Percentiles rank a stretch among this genome's conserved stretches.
Evolutionary conservation across 1,140 invertebrate species (phyloP).

Genomic region (Rhysida immarginata): DNA sequence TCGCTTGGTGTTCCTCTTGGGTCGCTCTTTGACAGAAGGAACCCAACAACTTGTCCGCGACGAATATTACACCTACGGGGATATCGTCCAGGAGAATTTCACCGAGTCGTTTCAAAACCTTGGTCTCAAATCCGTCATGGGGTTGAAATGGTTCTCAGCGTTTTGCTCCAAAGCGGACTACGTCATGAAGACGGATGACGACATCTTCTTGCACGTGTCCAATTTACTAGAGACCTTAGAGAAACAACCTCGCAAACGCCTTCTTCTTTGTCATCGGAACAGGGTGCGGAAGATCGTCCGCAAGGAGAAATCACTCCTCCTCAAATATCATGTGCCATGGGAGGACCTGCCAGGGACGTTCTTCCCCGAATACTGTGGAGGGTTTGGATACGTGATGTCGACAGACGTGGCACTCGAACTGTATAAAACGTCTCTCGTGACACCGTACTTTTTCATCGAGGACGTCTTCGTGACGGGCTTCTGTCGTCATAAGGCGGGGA

Average conservation of each 20-base stretch:
- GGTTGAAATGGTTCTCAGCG: conserved; percentile 26
- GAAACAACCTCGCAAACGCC: conserved; percentile 6
- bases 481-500: conserved; percentile 19
- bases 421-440: conserved; percentile 14
- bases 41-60: conserved; percentile 20
- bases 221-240: conserved; percentile 15
- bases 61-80: conserved; percentile 27
- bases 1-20: conserved; percentile 18
- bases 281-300: conserved; percentile 16
- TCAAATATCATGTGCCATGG: conserved; percentile 16
- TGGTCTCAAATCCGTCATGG: conserved; percentile 30
- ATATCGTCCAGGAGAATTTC: conserved; percentile 31
- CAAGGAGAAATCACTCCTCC: conserved; percentile 7
- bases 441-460: conserved; percentile 23
- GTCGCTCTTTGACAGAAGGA: not conserved
- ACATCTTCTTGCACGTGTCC: conserved; percentile 30
- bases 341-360: conserved; percentile 17
- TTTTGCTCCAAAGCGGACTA: conserved; percentile 25
- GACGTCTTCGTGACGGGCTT: conserved; percentile 26
- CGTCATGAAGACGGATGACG: conserved; percentile 34
- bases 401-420: conserved; percentile 14
- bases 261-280: conserved; percentile 19
- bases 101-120: conserved; percentile 32
- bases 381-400: conserved; percentile 22
- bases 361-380: conserved; percentile 24